phyloP scores from a whole-genome alignment of 2,113 vertebrate genomes.

The Laticauda colubrina region DNA sequence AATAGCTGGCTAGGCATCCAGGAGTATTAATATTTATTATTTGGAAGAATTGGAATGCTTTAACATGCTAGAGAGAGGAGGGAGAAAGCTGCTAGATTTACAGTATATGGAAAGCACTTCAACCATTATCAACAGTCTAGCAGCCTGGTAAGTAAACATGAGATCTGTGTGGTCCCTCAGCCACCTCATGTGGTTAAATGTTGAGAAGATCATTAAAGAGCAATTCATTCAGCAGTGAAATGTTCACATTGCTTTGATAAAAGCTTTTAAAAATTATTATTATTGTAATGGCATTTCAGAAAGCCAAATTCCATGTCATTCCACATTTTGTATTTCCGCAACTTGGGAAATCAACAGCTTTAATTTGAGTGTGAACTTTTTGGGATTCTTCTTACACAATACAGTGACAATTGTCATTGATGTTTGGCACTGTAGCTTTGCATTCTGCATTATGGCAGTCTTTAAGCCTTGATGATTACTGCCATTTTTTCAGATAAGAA shows the following conservation, averaged over 20 bases:
- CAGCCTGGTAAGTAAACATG: constrained; percentile 29
- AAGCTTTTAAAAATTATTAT: not conserved
- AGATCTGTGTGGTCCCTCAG: constrained; percentile 17
- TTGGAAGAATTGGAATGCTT: constrained; percentile 32
- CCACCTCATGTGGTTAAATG: constrained; percentile 36
- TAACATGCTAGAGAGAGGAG: constrained; percentile 20
- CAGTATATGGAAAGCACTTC: constrained; percentile 38
- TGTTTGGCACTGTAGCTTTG: not conserved
- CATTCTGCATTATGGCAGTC: not conserved
- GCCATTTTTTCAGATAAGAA: not conserved
- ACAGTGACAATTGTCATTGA: not conserved
- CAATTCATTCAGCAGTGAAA: constrained; percentile 17
- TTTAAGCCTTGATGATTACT: not conserved
- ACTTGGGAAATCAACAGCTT: not conserved
- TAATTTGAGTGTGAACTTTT: not conserved
- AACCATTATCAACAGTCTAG: constrained; percentile 28
- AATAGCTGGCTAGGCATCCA: constrained; percentile 32
- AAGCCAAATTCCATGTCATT: constrained; percentile 6
- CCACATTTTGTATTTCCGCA: constrained; percentile 11
- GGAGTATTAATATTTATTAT: constrained; percentile 34
- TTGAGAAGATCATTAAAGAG: constrained; percentile 32
- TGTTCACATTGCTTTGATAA: not conserved
- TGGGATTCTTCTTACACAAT: not conserved
- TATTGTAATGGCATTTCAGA: constrained; percentile 16
- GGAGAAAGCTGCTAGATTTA: constrained; percentile 21